Percentiles rank a stretch among this genome's conserved stretches.
These are phyloP conservation scores for Ennomos erosarius DNA, from an alignment of 2,888 invertebrate genomes.

Conservation along the genomic window DNA sequence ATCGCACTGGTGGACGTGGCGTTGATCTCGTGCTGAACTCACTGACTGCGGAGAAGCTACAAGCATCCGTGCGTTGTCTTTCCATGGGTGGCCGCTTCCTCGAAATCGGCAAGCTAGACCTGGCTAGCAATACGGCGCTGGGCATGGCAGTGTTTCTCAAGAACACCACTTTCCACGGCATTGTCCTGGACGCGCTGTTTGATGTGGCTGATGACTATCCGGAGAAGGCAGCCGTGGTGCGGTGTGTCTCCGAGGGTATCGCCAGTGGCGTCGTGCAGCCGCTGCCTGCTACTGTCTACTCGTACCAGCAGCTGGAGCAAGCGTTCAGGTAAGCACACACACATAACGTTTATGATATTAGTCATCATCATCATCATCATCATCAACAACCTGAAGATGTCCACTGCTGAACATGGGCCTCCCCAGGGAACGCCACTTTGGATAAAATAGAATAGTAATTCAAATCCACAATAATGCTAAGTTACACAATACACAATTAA, in stretches of 20 bases:
- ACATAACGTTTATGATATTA: too few species aligned
- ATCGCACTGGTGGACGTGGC: conserved; percentile 94
- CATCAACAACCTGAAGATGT: too few species aligned
- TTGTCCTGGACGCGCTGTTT: conserved; percentile 97
- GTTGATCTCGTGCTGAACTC: conserved; percentile 98
- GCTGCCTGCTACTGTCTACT: conserved; percentile 94
- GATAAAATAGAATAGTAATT: too few species aligned
- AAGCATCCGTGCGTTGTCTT: conserved; percentile 96
- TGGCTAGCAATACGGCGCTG: conserved; percentile 94
- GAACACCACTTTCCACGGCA: conserved; percentile 98
- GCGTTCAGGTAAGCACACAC: conserved; percentile 88
- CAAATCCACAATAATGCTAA: too few species aligned
- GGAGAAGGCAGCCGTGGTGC: conserved; percentile 91
- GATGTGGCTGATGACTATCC: conserved; percentile 85
- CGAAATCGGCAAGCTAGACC: conserved; percentile 99
- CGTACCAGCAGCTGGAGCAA: conserved; percentile 94
- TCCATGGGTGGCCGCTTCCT: conserved; percentile 97
- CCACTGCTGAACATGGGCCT: too few species aligned
- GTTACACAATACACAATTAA: too few species aligned
- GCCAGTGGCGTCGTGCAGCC: conserved; percentile 95
- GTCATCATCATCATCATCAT: too few species aligned
- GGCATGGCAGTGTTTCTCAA: conserved; percentile 98
- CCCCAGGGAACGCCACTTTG: too few species aligned
- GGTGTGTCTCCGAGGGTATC: conserved; percentile 94
- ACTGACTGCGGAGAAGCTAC: conserved; percentile 96